These are phyloP conservation scores for Drosophila ficusphila DNA, from an alignment of 1,140 invertebrate species.

Conservation along the genomic window DNA sequence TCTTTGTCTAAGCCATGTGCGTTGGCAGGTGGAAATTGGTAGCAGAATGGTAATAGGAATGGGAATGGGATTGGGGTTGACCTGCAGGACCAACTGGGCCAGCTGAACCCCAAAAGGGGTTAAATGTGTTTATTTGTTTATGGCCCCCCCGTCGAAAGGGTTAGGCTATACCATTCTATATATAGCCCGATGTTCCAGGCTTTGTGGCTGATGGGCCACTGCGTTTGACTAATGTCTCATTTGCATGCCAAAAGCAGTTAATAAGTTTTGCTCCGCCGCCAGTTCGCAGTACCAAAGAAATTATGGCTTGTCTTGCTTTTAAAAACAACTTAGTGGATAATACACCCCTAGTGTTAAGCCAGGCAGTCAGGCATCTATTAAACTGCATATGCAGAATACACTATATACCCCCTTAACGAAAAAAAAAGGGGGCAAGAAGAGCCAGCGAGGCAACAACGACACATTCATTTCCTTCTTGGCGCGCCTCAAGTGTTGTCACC, in stretches of 20 bases:
- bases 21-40: constrained; percentile 75
- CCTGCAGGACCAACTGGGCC: constrained; percentile 7
- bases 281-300: constrained; percentile 59
- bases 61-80: not conserved
- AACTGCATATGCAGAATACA: not conserved
- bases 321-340: constrained; percentile 82
- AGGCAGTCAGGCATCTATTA: constrained; percentile 43
- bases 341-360: constrained; percentile 79
- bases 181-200: constrained; percentile 31
- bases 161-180: constrained; percentile 5
- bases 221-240: constrained; percentile 82
- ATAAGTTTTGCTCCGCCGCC: constrained; percentile 61
- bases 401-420: no score
- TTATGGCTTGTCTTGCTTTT: constrained; percentile 81
- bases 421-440: constrained; percentile 17
- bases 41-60: no score
- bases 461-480: constrained; percentile 78
- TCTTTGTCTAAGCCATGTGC: constrained; percentile 75
- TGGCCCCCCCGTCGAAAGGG: constrained; percentile 53
- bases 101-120: constrained; percentile 62
- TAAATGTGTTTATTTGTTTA: constrained; percentile 83
- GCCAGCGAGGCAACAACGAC: constrained; percentile 49
- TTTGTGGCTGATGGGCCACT: constrained; percentile 62
- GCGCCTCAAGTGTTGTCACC: constrained; percentile 81
- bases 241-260: constrained; percentile 83